Conservation (phyloP, 2,797 vertebrate species). For the Halcyon smyrnensis region DNA sequence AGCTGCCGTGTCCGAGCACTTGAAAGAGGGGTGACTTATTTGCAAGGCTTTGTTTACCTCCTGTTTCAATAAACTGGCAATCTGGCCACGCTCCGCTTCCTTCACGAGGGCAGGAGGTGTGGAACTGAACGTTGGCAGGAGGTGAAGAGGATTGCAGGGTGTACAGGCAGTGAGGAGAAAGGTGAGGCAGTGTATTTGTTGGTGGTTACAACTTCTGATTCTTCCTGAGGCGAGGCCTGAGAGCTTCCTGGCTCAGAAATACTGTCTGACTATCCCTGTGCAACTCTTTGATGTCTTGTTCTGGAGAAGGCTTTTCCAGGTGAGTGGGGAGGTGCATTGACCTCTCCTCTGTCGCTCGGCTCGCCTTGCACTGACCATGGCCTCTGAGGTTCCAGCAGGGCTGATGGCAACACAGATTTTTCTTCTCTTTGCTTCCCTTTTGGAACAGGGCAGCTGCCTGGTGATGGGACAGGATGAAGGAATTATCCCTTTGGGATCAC, state of each 20-base stretch:
- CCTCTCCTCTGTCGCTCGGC: background rate
- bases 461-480: background rate
- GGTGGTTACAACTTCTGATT: background rate
- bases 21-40: background rate
- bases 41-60: background rate
- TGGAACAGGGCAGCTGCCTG: background rate
- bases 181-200: background rate
- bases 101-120: background rate
- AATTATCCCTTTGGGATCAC: background rate
- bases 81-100: background rate
- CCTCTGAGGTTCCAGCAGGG: background rate
- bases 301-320: background rate
- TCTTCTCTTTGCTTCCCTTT: background rate
- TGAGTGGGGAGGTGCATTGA: background rate
- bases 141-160: background rate
- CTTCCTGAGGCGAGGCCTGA: background rate
- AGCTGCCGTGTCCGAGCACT: accelerated
- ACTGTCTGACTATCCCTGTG: background rate
- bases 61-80: background rate
- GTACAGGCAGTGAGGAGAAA: background rate
- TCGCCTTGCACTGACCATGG: background rate
- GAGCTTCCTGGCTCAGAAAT: background rate
- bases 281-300: background rate
- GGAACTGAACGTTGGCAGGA: background rate
- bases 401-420: background rate